Base-by-base conservation (phyloP, 2,113 vertebrate species). In the Gymnobelideus leadbeateri region DNA sequence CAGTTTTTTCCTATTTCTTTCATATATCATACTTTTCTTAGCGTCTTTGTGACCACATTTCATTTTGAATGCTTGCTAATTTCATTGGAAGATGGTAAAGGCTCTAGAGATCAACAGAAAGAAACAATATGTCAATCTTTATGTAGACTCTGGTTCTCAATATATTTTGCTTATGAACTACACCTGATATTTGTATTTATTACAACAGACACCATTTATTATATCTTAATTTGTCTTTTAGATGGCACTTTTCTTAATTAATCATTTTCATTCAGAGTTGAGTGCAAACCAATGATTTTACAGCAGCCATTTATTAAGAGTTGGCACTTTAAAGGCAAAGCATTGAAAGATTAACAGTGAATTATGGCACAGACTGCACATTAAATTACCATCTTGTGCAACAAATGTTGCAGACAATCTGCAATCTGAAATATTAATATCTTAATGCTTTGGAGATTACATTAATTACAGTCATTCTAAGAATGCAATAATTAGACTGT, bases 381-480 rank as follows among this genome's bases (percentile, higher is more conserved):
- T 96, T 98, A 98, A 98, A 97, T 37, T 77, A 94, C 92, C 92
- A 97, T 93, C 89, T 97, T 98, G 68, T 95, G 91, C 50, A 98
- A 96, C 92, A 98, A 98, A 98, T 96, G 93, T 96, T 98, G 96
- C 57, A 96, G 94, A 95, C 84, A 97, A 96, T 98, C 93, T 98
- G 94, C 84, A 98, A 97, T 84, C 28, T 98, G 96, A 98, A 98
- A 98, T 98, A 98, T 98, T 98, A 98, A 96, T 97, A 97, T 97
- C 91, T 96, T 96, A 97, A 37, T 93, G 93, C 93, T 98, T 97
- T 96, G 46, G 90, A 98, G 93, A 98, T 97, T 97, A 92, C 92
- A 98, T 98, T 98, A 98, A 98, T 98, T 98, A 96, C 28, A 97
- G 57, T 94, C 90, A 98, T 68, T 97, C 95, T 96, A 97, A 94